These are phyloP conservation scores for Ceratotherium simum DNA, from an alignment of 2,113 vertebrate genomes.

Conservation along the genomic window DNA sequence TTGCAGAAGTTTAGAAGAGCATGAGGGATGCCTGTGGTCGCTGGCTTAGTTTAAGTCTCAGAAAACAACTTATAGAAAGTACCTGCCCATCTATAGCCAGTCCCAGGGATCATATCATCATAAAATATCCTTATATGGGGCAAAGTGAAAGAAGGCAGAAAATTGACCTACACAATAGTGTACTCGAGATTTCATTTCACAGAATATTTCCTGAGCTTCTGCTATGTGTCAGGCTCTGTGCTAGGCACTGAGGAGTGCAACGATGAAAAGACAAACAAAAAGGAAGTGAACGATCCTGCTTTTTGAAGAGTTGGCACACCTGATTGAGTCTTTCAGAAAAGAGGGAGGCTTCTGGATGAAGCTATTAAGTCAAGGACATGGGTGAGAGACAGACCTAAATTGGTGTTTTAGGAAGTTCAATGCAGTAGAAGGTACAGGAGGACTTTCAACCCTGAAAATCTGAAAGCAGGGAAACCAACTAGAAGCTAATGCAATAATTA, in stretches of 20 bases:
- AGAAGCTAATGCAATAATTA: background rate
- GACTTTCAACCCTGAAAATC: background rate
- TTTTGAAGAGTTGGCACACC: background rate
- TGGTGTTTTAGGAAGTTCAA: background rate
- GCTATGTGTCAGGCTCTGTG: background rate
- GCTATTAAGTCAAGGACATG: background rate
- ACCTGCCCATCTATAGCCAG: background rate
- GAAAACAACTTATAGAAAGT: constrained; percentile 11
- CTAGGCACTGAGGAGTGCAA: background rate
- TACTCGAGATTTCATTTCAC: background rate
- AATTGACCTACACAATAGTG: background rate
- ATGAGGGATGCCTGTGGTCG: background rate
- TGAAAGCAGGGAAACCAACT: background rate
- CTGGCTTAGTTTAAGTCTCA: background rate
- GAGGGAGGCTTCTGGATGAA: background rate
- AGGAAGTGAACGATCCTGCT: background rate
- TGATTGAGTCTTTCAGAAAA: background rate
- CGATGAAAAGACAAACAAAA: background rate
- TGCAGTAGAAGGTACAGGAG: background rate
- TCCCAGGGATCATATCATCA: background rate
- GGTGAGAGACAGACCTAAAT: background rate
- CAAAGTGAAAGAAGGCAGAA: background rate
- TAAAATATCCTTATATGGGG: constrained; percentile 5
- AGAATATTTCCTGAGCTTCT: constrained; percentile 33
- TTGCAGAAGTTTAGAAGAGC: background rate